Evolutionary conservation across 2,113 vertebrate species (phyloP).

Genomic region (Synchiropus splendidus): DNA sequence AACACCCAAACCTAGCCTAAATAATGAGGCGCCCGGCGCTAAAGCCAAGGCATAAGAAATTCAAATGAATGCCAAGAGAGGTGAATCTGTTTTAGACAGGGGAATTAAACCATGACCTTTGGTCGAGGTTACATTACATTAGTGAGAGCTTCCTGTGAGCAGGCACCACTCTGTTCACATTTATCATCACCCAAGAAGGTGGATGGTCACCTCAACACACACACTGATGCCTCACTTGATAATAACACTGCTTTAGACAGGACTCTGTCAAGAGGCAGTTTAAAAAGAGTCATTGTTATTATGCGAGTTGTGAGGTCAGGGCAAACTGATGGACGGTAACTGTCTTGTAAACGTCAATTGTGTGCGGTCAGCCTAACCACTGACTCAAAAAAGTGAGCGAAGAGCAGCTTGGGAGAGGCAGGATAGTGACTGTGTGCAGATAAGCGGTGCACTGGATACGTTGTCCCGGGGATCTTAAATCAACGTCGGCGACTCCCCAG

Average conservation of each 20-base stretch:
- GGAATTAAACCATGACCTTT: slow-evolving; percentile 83
- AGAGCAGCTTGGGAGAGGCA: slow-evolving; percentile 7
- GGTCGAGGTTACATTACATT: slow-evolving; percentile 69
- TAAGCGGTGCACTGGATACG: slow-evolving; percentile 71
- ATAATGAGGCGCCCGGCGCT: slow-evolving; percentile 57
- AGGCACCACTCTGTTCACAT: slow-evolving; percentile 77
- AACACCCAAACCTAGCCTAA: slow-evolving; percentile 51
- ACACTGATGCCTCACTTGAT: slow-evolving; percentile 41
- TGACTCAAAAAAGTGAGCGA: slow-evolving; percentile 21
- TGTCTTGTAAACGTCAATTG: slow-evolving; percentile 86
- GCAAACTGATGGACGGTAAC: slow-evolving; percentile 45
- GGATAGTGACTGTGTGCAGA: slow-evolving; percentile 49
- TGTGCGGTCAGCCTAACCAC: slow-evolving; percentile 37
- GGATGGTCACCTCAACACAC: slow-evolving; percentile 75
- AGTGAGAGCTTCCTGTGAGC: slow-evolving; percentile 75
- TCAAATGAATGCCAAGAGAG: slow-evolving; percentile 50
- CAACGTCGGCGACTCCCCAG: slow-evolving; percentile 62
- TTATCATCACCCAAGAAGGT: slow-evolving; percentile 72
- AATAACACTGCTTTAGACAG: slow-evolving; percentile 56
- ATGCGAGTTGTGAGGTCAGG: slow-evolving; percentile 72
- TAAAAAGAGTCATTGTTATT: slow-evolving; percentile 86
- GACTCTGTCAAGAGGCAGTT: slow-evolving; percentile 84
- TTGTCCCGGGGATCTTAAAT: slow-evolving; percentile 64
- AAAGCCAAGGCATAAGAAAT: slow-evolving; percentile 49
- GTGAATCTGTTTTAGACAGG: slow-evolving; percentile 65